Evolutionary conservation across 2,113 vertebrate species (phyloP).

Genomic region (Erpornis zantholeuca): DNA sequence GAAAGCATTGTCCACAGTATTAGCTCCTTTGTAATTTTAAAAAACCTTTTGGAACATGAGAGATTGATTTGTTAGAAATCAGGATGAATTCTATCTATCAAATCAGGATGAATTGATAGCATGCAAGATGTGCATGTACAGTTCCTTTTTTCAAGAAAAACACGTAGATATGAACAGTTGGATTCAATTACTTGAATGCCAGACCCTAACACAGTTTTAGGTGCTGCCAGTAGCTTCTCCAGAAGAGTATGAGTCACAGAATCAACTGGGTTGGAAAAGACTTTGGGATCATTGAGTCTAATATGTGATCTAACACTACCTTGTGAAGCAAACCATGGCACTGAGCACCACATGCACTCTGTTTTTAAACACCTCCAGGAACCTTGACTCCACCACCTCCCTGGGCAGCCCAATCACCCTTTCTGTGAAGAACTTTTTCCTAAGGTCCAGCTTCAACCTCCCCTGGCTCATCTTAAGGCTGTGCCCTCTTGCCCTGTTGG

Average conservation of each 20-base stretch:
- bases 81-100: too few relatives aligned
- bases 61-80: not conserved
- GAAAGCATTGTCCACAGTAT: not conserved
- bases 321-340: not conserved
- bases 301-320: not conserved
- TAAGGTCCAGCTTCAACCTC: not conserved
- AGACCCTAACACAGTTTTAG: not conserved
- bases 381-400: not conserved
- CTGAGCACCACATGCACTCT: too few relatives aligned
- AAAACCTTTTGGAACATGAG: not conserved
- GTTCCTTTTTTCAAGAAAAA: not conserved
- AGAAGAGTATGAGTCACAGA: not conserved
- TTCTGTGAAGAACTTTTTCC: not conserved
- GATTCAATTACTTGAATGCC: not conserved
- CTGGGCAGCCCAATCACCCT: not conserved
- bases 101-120: accelerated
- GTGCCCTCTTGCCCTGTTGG: not conserved
- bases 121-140: accelerated
- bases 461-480: not conserved
- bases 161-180: accelerated
- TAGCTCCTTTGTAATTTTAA: not conserved
- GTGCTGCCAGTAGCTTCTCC: not conserved
- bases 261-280: not conserved
- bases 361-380: not conserved
- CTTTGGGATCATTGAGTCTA: not conserved